Conservation (phyloP, 2,888 invertebrate genomes). For the Girardia tigrina region DNA sequence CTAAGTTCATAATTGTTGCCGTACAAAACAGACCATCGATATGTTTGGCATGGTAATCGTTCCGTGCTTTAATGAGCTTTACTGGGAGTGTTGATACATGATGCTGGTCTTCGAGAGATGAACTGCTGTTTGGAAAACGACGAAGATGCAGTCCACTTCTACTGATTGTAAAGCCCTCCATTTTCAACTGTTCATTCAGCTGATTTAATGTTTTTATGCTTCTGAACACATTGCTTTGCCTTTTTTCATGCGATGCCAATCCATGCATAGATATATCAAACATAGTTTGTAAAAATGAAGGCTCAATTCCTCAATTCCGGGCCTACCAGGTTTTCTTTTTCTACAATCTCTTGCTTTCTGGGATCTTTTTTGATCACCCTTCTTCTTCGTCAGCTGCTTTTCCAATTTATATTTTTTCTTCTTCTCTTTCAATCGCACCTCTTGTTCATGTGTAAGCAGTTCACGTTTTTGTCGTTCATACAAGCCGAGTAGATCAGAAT, state of each 20-base stretch:
- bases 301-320: not conserved
- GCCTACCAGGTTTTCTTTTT: not conserved
- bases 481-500: not conserved
- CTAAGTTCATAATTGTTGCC: no score
- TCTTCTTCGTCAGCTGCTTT: no score
- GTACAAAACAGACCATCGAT: no score
- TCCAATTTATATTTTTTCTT: no score
- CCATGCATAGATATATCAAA: not conserved
- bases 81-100: not conserved
- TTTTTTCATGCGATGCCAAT: not conserved
- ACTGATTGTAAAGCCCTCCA: conserved; percentile 14
- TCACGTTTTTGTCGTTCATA: conserved; percentile 4
- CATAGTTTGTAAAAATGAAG: not conserved
- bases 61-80: not conserved
- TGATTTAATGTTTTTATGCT: not conserved
- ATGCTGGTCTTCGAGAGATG: not conserved
- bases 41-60: not conserved
- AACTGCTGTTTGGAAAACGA: no score
- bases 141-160: not conserved
- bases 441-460: conserved; percentile 10
- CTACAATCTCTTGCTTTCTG: not conserved
- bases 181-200: not conserved
- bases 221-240: conserved; percentile 6
- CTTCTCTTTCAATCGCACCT: not conserved
- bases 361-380: not conserved